Base-by-base conservation (phyloP, 2,113 vertebrate genomes). In the Symphodus melops region DNA sequence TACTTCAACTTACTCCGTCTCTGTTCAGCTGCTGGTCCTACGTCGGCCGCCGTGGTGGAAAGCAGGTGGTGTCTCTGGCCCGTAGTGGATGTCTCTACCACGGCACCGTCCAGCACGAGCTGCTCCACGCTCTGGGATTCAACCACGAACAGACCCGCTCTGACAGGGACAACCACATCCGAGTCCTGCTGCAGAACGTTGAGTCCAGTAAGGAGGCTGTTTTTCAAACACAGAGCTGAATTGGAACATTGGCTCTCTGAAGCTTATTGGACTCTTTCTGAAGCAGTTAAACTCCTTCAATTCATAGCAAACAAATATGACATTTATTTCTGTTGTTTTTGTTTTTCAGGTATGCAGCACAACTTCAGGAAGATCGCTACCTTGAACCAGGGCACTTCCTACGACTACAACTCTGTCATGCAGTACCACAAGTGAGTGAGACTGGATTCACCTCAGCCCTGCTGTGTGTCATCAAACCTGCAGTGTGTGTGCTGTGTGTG, bases 321-420 rank as follows among this genome's bases (percentile, higher is more conserved):
- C 14, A 6, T 39, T n/a, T 33, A 46, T 21, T 19, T 9, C 11
- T 36, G 8, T 4, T 13, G 46, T 33, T 8, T 57, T 20, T 9
- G 64, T 1, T 79, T 6, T 5, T 39, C n/a, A 91, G 87, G 10
- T 4, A 84, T 83, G 88, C 33, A 21, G 8, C 53, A 89, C 74
- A 92, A 91, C 57, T 92, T 92, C 28, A 1, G 75, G 17, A 90
- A 79, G 73, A 80, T 89, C 8, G 4, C 67, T 44, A 93, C 93
- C 52, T 91, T 92, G 68, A 94, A 94, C 56, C 77, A 89, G 72
- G 80, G 65, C 8, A 92, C 89, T 17, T 58, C 84, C 2, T 92
- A 94, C 52, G 91, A 94, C 83, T 92, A 93, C 75, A 65, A 41
- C 70, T 92, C 92, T 41, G 90, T 94, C 63, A 94, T 94, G 92